Evolutionary conservation across 2,113 vertebrate species (phyloP).

Genomic region (Etheostoma cragini): DNA sequence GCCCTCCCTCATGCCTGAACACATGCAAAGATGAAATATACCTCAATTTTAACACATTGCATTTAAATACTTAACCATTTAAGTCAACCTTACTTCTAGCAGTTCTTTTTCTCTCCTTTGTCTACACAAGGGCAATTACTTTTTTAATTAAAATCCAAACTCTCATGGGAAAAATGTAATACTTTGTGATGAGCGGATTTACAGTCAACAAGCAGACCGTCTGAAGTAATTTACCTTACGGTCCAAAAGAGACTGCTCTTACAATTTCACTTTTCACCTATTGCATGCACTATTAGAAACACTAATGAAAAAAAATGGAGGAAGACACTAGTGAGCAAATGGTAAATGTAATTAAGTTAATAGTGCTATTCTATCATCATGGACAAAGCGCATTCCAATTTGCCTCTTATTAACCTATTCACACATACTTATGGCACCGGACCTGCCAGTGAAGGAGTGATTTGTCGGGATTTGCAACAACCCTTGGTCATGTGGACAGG

Average conservation of each 20-base stretch:
- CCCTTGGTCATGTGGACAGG: too few relatives aligned
- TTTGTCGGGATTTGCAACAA: background rate
- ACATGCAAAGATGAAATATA: conserved; percentile 11
- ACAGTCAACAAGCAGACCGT: background rate
- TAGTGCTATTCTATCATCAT: background rate
- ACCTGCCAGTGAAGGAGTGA: background rate
- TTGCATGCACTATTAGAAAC: background rate
- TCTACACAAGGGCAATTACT: background rate
- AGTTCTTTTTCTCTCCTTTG: background rate
- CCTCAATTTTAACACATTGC: background rate
- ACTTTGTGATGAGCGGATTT: background rate
- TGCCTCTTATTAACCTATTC: background rate
- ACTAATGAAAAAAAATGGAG: background rate
- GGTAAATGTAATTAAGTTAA: background rate
- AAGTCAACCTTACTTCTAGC: background rate
- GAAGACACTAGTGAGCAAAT: background rate
- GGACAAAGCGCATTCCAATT: background rate
- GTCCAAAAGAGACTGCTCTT: background rate
- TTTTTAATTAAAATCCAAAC: background rate
- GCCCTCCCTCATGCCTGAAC: conserved; percentile 6
- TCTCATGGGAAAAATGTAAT: background rate
- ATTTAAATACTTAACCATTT: background rate
- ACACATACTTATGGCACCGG: background rate
- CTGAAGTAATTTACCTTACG: background rate
- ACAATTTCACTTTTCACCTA: background rate